Percentiles rank a stretch among this genome's conserved stretches.
Conservation (phyloP, 2,888 invertebrate species). For the Temnothorax rugatulus region DNA sequence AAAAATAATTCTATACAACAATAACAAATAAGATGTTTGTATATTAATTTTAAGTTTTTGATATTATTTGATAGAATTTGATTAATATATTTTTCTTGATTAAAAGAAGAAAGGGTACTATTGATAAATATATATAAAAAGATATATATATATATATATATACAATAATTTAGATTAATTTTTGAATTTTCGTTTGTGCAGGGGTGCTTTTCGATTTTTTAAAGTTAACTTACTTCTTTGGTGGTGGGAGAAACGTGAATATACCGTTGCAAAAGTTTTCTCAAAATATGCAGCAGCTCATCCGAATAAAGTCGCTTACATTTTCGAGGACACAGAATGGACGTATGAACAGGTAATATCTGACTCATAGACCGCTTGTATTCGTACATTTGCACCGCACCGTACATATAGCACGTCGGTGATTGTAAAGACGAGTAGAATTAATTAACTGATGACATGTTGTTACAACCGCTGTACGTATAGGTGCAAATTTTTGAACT, state of each 20-base stretch:
- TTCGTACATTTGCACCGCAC: neutral
- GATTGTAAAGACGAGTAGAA: constrained; percentile 24
- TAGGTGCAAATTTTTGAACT: neutral
- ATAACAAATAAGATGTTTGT: neutral
- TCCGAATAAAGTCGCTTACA: constrained; percentile 94
- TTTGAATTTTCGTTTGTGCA: constrained; percentile 66
- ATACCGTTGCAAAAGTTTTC: constrained; percentile 93
- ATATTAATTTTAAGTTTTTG: neutral
- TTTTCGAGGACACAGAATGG: constrained; percentile 94
- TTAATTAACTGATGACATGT: neutral
- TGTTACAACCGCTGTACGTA: neutral
- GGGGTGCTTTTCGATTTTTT: constrained; percentile 82
- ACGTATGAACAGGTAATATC: constrained; percentile 91
- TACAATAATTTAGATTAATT: neutral
- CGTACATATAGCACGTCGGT: neutral
- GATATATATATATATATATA: too few relatives aligned
- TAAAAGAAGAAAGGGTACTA: neutral
- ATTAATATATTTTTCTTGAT: neutral
- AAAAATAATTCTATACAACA: neutral
- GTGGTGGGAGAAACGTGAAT: constrained; percentile 82
- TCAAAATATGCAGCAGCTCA: constrained; percentile 91
- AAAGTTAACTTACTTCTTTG: constrained; percentile 80
- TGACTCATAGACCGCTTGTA: neutral
- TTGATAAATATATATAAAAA: neutral
- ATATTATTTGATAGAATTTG: constrained; percentile 1